A percentile compares a stretch with the other conserved stretches of the same genome.
phyloP scores from a whole-genome alignment of 1,140 invertebrate genomes.

The Lepidurus packardi region DNA sequence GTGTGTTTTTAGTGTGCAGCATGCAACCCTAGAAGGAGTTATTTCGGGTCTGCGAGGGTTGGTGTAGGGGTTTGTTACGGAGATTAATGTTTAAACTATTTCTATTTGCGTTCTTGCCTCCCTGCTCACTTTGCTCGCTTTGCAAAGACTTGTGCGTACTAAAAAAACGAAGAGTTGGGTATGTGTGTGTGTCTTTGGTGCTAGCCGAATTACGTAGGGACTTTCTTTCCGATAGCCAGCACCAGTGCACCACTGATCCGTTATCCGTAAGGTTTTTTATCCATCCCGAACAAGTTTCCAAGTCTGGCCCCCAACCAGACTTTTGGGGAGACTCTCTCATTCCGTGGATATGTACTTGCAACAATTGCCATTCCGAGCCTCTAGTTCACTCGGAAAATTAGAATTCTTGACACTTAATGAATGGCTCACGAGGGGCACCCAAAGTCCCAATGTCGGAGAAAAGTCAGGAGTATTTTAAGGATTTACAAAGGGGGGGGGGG shows the following conservation, averaged over 20 bases:
- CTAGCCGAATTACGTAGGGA: neutral
- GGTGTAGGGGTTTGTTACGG: constrained; percentile 11
- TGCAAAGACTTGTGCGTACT: neutral
- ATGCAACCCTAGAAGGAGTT: neutral
- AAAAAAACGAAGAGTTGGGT: too few species aligned
- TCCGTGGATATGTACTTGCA: too few species aligned
- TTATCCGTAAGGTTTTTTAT: neutral
- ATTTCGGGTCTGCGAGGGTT: neutral
- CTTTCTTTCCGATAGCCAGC: neutral
- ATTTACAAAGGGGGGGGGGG: too few species aligned
- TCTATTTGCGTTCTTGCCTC: neutral
- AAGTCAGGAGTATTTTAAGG: too few species aligned
- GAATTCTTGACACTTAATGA: too few species aligned
- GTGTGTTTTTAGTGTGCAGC: neutral
- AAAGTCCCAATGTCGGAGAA: too few species aligned
- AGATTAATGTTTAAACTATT: neutral
- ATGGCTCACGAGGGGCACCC: too few species aligned
- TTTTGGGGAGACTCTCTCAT: too few species aligned
- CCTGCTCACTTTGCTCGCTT: neutral
- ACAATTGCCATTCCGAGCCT: too few species aligned
- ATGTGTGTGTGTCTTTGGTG: too few species aligned
- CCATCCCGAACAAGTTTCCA: neutral
- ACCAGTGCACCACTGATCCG: neutral
- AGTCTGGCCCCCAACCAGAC: neutral
- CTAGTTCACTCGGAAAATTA: too few species aligned